These are phyloP conservation scores for Epinephelus coioides DNA, from an alignment of 2,797 vertebrate genomes.

Conservation along the genomic window DNA sequence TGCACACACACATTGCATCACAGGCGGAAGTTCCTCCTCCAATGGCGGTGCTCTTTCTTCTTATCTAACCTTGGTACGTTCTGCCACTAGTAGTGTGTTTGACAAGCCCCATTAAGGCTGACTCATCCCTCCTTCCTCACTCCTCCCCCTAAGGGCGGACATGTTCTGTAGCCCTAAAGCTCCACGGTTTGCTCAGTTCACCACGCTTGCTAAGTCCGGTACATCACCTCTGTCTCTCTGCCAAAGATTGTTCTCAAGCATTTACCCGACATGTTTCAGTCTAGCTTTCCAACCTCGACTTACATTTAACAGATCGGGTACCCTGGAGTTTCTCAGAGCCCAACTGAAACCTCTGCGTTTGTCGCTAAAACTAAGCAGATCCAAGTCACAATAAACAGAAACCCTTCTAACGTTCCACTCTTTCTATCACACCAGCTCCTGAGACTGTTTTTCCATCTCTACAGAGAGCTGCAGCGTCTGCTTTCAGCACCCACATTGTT, in stretches of 20 bases:
- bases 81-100: conserved; percentile 59
- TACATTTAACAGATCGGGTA: conserved; percentile 47
- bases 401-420: conserved; percentile 55
- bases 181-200: conserved; percentile 43
- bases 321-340: conserved; percentile 39
- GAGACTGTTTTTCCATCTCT: conserved; percentile 80
- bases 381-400: conserved; percentile 64
- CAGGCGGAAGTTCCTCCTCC: conserved; percentile 45
- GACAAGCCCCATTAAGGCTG: conserved; percentile 75
- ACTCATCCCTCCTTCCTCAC: conserved; percentile 70
- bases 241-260: conserved; percentile 26
- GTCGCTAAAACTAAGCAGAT: conserved; percentile 58
- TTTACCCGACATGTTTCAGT: conserved; percentile 16
- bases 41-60: conserved; percentile 40
- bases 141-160: conserved; percentile 61
- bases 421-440: conserved; percentile 70
- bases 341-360: conserved; percentile 53
- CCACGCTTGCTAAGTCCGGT: conserved; percentile 6
- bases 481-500: conserved; percentile 83
- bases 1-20: conserved; percentile 61
- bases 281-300: conserved; percentile 49
- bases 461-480: conserved; percentile 75
- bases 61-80: conserved; percentile 29
- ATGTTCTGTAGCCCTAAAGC: conserved; percentile 63
- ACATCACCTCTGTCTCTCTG: conserved; percentile 15